A percentile compares a stretch with the other conserved stretches of the same genome.
These are phyloP conservation scores for Peribatodes rhomboidaria DNA, from an alignment of 2,888 invertebrate species.

Conservation along the genomic window DNA sequence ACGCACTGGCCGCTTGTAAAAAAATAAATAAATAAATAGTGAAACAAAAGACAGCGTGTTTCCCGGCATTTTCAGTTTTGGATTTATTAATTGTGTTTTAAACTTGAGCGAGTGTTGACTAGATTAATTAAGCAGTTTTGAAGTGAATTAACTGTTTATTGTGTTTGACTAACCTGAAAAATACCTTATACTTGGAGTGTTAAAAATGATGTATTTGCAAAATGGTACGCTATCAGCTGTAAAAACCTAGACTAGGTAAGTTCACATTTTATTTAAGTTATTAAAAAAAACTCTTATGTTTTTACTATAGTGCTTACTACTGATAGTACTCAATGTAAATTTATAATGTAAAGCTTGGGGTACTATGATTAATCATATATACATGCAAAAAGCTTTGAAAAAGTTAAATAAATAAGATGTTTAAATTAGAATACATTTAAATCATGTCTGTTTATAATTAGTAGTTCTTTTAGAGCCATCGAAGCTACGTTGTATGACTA, in stretches of 20 bases:
- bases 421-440: no score
- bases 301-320: no score
- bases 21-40: conserved; percentile 34
- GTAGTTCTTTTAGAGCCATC: no score
- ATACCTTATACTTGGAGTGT: neutral
- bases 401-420: no score
- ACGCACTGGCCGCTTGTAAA: conserved; percentile 21
- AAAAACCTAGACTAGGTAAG: neutral
- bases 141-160: conserved; percentile 18
- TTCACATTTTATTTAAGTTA: neutral
- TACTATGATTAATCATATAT: no score
- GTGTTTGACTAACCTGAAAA: conserved; percentile 7
- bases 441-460: no score
- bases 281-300: no score
- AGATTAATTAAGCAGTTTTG: conserved; percentile 26
- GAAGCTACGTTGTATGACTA: no score
- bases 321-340: no score
- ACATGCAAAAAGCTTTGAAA: no score
- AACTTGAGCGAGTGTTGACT: conserved; percentile 43
- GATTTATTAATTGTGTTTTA: conserved; percentile 31
- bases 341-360: no score
- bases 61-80: conserved; percentile 19
- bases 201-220: neutral
- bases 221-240: conserved; percentile 1
- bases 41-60: conserved; percentile 42